phyloP scores from a whole-genome alignment of 2,113 vertebrate genomes.

The Austrofundulus limnaeus region DNA sequence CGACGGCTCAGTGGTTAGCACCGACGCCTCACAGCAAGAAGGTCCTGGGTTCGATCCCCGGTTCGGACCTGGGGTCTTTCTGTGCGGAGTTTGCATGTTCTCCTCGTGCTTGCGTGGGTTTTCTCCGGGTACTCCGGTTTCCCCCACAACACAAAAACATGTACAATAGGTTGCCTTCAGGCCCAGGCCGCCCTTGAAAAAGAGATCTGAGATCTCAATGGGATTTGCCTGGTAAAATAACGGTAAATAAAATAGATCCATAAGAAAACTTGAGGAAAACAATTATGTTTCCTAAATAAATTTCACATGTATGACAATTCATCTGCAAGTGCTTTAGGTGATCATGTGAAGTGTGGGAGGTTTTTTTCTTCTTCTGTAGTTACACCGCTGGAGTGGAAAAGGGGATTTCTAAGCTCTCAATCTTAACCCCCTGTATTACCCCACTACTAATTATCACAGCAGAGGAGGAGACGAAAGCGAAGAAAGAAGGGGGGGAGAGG shows the following conservation, averaged over 20 bases:
- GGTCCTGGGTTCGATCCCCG: too few species aligned
- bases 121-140: too few species aligned
- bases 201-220: too few species aligned
- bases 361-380: conserved; percentile 51
- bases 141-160: too few species aligned
- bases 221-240: too few species aligned
- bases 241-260: not conserved
- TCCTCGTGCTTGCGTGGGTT: too few species aligned
- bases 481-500: conserved; percentile 35
- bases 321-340: conserved; percentile 42
- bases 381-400: conserved; percentile 63
- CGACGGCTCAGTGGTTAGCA: too few species aligned
- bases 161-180: too few species aligned
- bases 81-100: too few species aligned
- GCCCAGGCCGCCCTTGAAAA: too few species aligned
- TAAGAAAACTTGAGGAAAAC: conserved; percentile 28
- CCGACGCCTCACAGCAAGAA: too few species aligned
- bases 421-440: conserved; percentile 52
- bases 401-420: conserved; percentile 61
- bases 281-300: conserved; percentile 36
- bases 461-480: conserved; percentile 45
- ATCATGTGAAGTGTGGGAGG: conserved; percentile 36
- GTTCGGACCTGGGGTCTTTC: too few species aligned
- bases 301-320: conserved; percentile 22
- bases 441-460: conserved; percentile 71